These are phyloP conservation scores for Anagrus nilaparvatae DNA, from an alignment of 1,140 invertebrate species.

Conservation along the genomic window DNA sequence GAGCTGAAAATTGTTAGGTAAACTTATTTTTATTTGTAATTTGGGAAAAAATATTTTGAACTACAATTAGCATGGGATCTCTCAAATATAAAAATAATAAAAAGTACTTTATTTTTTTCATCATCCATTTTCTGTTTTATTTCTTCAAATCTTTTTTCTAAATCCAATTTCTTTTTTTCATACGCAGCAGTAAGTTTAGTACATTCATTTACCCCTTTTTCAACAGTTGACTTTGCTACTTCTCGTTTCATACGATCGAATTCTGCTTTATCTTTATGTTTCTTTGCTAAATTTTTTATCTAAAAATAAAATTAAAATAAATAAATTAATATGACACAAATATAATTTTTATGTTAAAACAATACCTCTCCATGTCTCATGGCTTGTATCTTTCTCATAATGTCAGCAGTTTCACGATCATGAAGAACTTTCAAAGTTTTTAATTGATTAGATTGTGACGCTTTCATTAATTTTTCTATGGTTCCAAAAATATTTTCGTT, in stretches of 20 bases:
- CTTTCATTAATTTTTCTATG: slow-evolving; percentile 68
- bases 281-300: slow-evolving; percentile 63
- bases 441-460: slow-evolving; percentile 68
- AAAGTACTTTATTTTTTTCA: slow-evolving; percentile 57
- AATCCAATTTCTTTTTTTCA: slow-evolving; percentile 61
- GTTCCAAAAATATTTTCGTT: slow-evolving; percentile 65
- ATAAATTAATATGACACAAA: not conserved
- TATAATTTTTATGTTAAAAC: not conserved
- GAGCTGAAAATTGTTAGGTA: too few species aligned
- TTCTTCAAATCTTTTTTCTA: slow-evolving; percentile 67
- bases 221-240: slow-evolving; percentile 63
- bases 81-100: not conserved
- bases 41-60: too few species aligned
- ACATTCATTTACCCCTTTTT: slow-evolving; percentile 72
- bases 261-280: slow-evolving; percentile 82
- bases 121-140: slow-evolving; percentile 58
- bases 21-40: too few species aligned
- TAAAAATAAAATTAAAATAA: slow-evolving; percentile 11
- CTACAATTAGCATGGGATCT: too few species aligned
- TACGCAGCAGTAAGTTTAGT: slow-evolving; percentile 63
- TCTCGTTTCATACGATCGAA: slow-evolving; percentile 67
- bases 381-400: slow-evolving; percentile 73
- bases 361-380: slow-evolving; percentile 71
- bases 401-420: slow-evolving; percentile 69
- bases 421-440: slow-evolving; percentile 54